Conservation (phyloP, 2,113 vertebrate genomes). For the Syngnathoides biaculeatus region DNA sequence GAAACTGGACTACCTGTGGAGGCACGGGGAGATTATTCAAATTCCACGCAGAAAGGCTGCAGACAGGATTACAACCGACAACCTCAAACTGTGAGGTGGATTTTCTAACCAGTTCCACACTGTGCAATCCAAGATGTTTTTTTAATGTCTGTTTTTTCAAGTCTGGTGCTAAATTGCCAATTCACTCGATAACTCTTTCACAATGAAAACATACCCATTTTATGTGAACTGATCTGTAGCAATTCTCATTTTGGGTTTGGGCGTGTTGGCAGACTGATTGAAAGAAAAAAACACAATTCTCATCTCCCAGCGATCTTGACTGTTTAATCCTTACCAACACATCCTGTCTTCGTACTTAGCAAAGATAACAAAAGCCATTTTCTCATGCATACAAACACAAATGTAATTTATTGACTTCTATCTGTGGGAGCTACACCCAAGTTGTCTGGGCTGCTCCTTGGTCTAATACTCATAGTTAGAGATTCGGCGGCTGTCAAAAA, state of each 20-base stretch:
- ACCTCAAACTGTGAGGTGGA: too few species aligned
- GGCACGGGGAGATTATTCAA: too few species aligned
- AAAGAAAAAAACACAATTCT: neutral
- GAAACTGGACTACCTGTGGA: too few species aligned
- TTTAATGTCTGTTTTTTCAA: neutral
- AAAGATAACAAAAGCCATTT: conserved; percentile 9
- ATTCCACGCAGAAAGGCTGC: too few species aligned
- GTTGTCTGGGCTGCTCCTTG: conserved; percentile 17
- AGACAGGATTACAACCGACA: too few species aligned
- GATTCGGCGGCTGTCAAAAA: conserved; percentile 35
- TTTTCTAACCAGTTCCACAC: too few species aligned
- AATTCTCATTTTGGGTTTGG: neutral
- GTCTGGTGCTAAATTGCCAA: neutral
- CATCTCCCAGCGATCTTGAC: neutral
- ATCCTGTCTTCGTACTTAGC: neutral
- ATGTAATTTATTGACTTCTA: neutral
- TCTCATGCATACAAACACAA: conserved; percentile 1
- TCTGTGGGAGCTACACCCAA: neutral
- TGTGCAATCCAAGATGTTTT: neutral
- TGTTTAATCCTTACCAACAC: neutral
- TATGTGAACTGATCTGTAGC: neutral
- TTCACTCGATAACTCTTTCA: neutral
- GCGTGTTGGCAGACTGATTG: neutral
- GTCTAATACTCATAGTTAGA: conserved; percentile 14
- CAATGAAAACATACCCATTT: neutral